Conservation (phyloP, 2,113 vertebrate genomes). For the Mobula birostris region DNA sequence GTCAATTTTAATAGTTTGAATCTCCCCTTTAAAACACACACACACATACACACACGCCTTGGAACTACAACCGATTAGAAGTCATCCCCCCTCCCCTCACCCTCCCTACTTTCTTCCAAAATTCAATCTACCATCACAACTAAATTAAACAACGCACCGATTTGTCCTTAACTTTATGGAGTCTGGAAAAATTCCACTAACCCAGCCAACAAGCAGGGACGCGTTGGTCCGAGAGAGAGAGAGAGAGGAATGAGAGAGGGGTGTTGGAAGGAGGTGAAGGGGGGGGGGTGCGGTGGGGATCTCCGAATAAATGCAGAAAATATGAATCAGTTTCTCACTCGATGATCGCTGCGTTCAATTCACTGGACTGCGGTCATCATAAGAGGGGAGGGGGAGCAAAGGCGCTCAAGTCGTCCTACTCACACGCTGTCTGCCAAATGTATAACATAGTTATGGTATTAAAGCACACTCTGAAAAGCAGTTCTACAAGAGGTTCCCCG, state of each 20-base stretch:
- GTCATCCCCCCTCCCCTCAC: neutral
- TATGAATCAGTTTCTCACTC: conserved; percentile 37
- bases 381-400: neutral
- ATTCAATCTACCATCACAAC: conserved; percentile 21
- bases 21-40: neutral
- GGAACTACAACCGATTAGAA: neutral
- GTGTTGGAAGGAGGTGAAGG: neutral
- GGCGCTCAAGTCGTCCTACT: neutral
- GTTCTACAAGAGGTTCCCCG: neutral
- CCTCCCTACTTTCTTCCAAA: conserved; percentile 2
- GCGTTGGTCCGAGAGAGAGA: neutral
- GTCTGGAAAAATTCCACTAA: conserved; percentile 22
- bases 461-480: conserved; percentile 29
- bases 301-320: conserved; percentile 31
- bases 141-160: conserved; percentile 33
- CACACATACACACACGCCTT: neutral
- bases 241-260: neutral
- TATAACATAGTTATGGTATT: conserved; percentile 37
- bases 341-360: conserved; percentile 32
- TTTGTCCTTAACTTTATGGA: conserved; percentile 16
- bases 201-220: neutral
- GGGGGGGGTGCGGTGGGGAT: neutral
- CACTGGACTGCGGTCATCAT: conserved; percentile 32
- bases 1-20: neutral
- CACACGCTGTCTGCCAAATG: conserved; percentile 32